Percentiles rank a stretch among this genome's conserved stretches.
Conservation (phyloP, 92 coral and sea anemone species). For the Phenganax marumi region DNA sequence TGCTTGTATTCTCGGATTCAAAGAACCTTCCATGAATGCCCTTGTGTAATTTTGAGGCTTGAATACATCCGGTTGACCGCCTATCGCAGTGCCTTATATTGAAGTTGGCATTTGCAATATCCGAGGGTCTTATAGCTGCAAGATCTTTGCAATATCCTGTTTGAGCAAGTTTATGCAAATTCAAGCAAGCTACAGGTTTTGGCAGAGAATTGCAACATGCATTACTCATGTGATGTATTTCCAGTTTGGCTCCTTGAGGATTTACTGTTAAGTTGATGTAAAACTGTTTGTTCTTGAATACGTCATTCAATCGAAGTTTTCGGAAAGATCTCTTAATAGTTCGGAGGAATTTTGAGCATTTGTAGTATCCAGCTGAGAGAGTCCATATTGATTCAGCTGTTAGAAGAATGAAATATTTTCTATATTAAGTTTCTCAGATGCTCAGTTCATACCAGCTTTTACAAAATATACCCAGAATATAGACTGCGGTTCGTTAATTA, state of each 20-base stretch:
- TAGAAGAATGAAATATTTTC: background rate
- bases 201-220: background rate
- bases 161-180: background rate
- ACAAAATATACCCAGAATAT: background rate
- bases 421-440: conserved; percentile 8
- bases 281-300: background rate
- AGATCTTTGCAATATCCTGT: background rate
- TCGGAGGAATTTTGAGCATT: background rate
- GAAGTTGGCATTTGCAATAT: background rate
- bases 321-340: background rate
- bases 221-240: background rate
- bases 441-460: background rate
- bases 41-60: background rate
- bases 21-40: background rate
- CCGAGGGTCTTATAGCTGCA: background rate
- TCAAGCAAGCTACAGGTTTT: background rate
- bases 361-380: conserved; percentile 3
- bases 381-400: conserved; percentile 11
- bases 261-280: background rate
- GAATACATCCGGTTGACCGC: background rate
- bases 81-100: background rate
- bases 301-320: conserved; percentile 7
- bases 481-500: background rate
- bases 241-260: background rate
- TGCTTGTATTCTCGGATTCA: background rate